phyloP scores from a whole-genome alignment of 2,113 vertebrate species.

The Taxidea taxus region DNA sequence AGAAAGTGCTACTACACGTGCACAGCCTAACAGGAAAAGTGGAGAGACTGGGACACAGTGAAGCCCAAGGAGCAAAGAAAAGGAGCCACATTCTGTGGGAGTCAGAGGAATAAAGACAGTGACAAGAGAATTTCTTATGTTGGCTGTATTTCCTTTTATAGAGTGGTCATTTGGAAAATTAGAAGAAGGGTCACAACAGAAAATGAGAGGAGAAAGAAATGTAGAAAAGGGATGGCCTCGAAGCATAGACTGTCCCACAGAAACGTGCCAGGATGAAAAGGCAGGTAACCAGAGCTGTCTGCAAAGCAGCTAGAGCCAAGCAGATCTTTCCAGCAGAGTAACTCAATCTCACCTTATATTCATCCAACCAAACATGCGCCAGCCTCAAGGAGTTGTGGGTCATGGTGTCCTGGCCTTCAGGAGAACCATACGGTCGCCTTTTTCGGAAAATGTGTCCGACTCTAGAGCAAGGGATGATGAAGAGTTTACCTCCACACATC shows the following conservation, averaged over 20 bases:
- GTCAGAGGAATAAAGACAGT: neutral
- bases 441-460: slow-evolving; percentile 99
- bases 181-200: neutral
- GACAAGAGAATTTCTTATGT: no score
- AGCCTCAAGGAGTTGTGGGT: slow-evolving; percentile 95
- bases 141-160: rapidly evolving
- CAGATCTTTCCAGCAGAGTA: neutral
- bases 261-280: rapidly evolving
- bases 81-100: no score
- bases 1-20: rapidly evolving
- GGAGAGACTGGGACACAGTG: rapidly evolving
- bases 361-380: slow-evolving; percentile 97
- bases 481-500: slow-evolving; percentile 96
- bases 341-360: slow-evolving; percentile 89
- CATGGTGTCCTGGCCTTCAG: slow-evolving; percentile 96
- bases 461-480: slow-evolving; percentile 96
- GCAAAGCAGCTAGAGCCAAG: rapidly evolving
- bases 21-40: no score
- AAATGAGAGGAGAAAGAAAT: no score
- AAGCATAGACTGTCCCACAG: neutral
- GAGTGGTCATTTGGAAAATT: neutral
- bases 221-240: rapidly evolving
- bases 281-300: neutral
- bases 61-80: neutral
- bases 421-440: slow-evolving; percentile 94